Base-by-base conservation (phyloP, 2,113 vertebrate species). In the Grammomys surdaster region DNA sequence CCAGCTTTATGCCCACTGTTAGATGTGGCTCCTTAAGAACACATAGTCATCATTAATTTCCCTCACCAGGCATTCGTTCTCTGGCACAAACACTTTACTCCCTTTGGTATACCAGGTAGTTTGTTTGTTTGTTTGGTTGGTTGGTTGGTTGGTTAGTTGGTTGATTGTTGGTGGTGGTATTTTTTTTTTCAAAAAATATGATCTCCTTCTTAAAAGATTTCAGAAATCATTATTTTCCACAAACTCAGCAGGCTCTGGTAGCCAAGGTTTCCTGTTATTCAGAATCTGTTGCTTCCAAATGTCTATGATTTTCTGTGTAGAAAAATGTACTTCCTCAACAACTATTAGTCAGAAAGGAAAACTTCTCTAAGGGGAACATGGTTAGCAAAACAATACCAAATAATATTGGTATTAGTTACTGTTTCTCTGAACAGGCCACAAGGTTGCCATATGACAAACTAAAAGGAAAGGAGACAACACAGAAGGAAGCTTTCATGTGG, bases 21-120 rank as follows among this genome's bases (percentile, higher is more conserved):
- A 91, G 43, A 92, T 93, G 69, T 73, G 73, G 46, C 20, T 95
- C 65, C 97, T 93, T 91, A 97, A 94, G 92, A 90, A 70, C n/a
- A 72, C 69, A 89, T 12, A 88, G 91, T 94, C 93, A 95, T 94
- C 89, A 0, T 4, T 60, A 40, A 95, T 94, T 98, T n/a, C 28
- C 40, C 77, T 96, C 75, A 60, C 40, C 82, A 69, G 95, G 20
- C 43, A 96, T 96, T 80, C 69, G 96, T 9, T 94, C 97, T 43
- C 69, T 93, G 91, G 43, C 16, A 87, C 58, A 65, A 95, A 97
- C 95, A 87, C 22, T 93, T 93, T 60, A 70, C 46, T 46, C 93
- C 9, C 36, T 76, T 51, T 40, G 95, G 80, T 95, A 86, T 43
- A 97, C 77, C 36, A 97, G 65, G 43, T 97, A 33, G 48, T 51